Conservation (phyloP, 2,888 invertebrate species). For the Pandemis corylana region DNA sequence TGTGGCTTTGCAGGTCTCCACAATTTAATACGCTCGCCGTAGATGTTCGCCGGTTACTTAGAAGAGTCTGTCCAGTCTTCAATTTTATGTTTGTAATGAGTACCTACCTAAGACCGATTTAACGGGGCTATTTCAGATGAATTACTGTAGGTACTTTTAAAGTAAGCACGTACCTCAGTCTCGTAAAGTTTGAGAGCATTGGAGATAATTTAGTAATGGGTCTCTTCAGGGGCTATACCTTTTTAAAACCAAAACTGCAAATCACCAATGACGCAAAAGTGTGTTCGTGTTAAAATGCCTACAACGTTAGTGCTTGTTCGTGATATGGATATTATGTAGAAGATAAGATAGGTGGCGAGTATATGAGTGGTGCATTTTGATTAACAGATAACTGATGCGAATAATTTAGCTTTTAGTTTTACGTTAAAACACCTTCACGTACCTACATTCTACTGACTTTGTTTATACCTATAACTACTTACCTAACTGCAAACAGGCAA, state of each 20-base stretch:
- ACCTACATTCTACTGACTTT: not conserved
- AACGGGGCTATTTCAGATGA: not conserved
- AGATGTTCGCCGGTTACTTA: not conserved
- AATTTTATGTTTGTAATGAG: constrained; percentile 2
- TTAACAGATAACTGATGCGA: not conserved
- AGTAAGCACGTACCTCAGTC: not conserved
- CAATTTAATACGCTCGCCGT: not conserved
- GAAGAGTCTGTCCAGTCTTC: not conserved
- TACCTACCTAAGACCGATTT: not conserved
- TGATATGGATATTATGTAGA: not conserved
- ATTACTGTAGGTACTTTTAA: not conserved
- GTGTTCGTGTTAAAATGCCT: not conserved
- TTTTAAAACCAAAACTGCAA: not conserved
- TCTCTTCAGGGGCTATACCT: too few relatives aligned
- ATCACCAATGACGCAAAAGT: not conserved
- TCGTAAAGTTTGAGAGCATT: not conserved
- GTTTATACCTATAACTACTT: not conserved
- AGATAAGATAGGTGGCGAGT: not conserved
- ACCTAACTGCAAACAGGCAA: too few relatives aligned
- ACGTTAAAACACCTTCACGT: not conserved
- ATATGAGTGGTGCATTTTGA: not conserved
- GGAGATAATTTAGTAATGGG: not conserved
- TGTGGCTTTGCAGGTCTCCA: not conserved
- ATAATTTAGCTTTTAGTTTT: not conserved
- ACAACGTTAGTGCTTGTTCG: not conserved